Conservation (phyloP, 2,113 vertebrate genomes). For the Mohoua ochrocephala region DNA sequence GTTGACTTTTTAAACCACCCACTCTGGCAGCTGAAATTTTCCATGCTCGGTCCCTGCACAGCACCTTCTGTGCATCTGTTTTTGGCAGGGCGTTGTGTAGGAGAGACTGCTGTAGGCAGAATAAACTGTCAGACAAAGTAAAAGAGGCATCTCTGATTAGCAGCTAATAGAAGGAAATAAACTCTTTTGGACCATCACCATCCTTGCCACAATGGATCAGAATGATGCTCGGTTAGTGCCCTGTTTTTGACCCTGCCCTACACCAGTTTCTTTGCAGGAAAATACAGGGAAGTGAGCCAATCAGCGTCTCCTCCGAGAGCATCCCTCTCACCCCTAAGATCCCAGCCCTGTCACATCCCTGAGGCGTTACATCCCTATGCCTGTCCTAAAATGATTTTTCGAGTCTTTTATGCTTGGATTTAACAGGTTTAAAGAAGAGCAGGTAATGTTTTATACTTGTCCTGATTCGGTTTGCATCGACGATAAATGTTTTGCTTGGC, state of each 20-base stretch:
- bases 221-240: not conserved
- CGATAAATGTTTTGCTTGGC: not conserved
- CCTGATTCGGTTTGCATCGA: not conserved
- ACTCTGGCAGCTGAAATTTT: not conserved
- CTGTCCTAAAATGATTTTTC: not conserved
- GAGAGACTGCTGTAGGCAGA: not conserved
- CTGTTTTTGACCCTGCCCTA: not conserved
- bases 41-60: not conserved
- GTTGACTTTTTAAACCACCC: not conserved
- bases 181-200: not conserved
- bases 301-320: not conserved
- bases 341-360: not conserved
- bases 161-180: not conserved
- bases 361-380: not conserved
- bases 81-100: not conserved
- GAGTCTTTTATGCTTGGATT: not conserved
- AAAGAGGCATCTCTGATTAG: constrained; percentile 24
- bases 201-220: constrained; percentile 19
- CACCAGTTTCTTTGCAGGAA: not conserved
- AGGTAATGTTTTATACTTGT: not conserved
- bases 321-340: not conserved
- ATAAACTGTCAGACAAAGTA: not conserved
- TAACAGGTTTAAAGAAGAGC: not conserved
- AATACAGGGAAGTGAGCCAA: not conserved
- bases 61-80: not conserved